Conservation (phyloP, 2,113 vertebrate genomes). For the Taxidea taxus region DNA sequence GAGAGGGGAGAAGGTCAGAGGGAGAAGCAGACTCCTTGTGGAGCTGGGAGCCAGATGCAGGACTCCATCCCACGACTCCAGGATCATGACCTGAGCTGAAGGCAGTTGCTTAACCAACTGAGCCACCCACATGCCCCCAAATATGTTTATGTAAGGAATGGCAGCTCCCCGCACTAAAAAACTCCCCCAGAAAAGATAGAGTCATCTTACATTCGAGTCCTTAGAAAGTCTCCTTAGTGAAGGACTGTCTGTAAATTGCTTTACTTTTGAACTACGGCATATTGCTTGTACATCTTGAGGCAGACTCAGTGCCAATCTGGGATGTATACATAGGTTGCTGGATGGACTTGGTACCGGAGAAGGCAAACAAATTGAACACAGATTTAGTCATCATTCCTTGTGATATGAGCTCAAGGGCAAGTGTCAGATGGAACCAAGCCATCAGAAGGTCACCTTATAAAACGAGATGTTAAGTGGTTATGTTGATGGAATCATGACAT, state of each 20-base stretch:
- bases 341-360: neutral
- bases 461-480: neutral
- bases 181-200: neutral
- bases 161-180: neutral
- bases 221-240: neutral
- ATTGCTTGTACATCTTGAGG: neutral
- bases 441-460: neutral
- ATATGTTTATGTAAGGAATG: neutral
- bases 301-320: neutral
- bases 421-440: neutral
- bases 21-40: no score
- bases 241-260: conserved; percentile 18
- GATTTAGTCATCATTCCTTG: neutral
- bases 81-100: no score
- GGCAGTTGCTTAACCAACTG: no score
- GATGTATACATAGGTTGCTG: neutral
- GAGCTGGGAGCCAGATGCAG: no score
- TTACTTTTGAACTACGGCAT: neutral
- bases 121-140: neutral
- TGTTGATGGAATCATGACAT: neutral
- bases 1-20: no score
- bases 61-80: no score
- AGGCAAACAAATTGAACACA: neutral
- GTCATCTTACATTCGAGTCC: neutral
- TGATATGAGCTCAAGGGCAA: neutral